Evolutionary conservation across 2,797 vertebrate species (phyloP), one percentile per base, ranked within the genome.

Genomic region (Amblyopsis hoosieri): DNA sequence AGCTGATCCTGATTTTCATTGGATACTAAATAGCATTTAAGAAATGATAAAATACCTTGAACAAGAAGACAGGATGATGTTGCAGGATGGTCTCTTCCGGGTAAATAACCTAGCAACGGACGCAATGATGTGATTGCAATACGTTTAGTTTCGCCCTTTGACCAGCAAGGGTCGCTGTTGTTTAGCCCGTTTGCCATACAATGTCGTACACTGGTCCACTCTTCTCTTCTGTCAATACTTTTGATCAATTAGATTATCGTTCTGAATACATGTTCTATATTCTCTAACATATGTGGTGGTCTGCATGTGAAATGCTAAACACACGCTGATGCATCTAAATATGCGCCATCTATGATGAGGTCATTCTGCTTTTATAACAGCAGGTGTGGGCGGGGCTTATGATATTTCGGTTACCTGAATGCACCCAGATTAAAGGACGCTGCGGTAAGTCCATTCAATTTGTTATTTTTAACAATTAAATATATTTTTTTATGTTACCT

Each of bases 401-500:
- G 52, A 54, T 62, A 47, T 75, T 71, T 66, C 67, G 89, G 76
- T 91, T 89, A 90, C 86, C 88, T 90, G 87, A 84, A 71, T 86
- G 65, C 81, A 76, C 75, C 69, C 1, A 79, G 90, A 92, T 92
- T 93, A 93, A 92, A 93, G 90, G 92, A 90, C 93, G 92, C 93
- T 93, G 93, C 93, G 92, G 93, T 94, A 80, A 93, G 93, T 93
- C 69, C 62, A 67, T 51, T 19, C 47, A 71, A 75, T 68, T 4
- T 67, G 1, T 6, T 0, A n/a, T 11, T 57, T 29, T 1, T 33
- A 54, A 58, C 54, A 42, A 37, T 51, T 17, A 15, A 64, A 55
- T 1, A 55, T 64, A 12, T 68, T 3, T 76, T 31, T 17, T 57
- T 57, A 4, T 62, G 54, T 66, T 62, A 47, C 45, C n/a, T 15